Percentiles rank a stretch among this genome's conserved stretches.
These are phyloP conservation scores for Ophonus ardosiacus DNA, from an alignment of 2,888 invertebrate species.

Conservation along the genomic window DNA sequence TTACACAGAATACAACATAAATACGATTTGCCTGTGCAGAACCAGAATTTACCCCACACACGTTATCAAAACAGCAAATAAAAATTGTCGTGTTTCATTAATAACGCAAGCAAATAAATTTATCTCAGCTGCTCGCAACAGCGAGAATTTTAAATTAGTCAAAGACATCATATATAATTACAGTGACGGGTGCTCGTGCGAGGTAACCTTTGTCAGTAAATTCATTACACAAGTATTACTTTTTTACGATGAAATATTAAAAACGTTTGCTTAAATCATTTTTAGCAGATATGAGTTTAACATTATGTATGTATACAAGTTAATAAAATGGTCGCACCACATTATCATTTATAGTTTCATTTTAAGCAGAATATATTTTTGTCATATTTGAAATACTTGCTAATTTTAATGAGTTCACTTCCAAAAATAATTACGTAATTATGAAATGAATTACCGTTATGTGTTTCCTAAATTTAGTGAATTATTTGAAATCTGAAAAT, in stretches of 20 bases:
- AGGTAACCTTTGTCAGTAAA: slow-evolving; percentile 2
- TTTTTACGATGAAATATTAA: background rate
- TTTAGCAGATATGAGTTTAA: background rate
- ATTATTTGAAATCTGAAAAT: too few relatives aligned
- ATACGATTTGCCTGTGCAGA: slow-evolving; percentile 37
- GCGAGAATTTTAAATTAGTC: slow-evolving; percentile 47
- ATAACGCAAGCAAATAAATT: slow-evolving; percentile 59
- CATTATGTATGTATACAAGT: background rate
- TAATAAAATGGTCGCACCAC: too few relatives aligned
- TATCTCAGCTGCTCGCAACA: slow-evolving; percentile 35
- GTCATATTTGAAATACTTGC: too few relatives aligned
- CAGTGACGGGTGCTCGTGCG: background rate
- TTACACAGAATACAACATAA: slow-evolving; percentile 46
- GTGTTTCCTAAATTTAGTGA: too few relatives aligned
- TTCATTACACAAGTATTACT: slow-evolving; percentile 1
- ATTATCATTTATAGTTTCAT: too few relatives aligned
- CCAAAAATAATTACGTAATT: too few relatives aligned
- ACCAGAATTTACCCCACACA: slow-evolving; percentile 7
- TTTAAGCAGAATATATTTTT: too few relatives aligned
- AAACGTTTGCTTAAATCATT: background rate
- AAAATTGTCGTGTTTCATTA: slow-evolving; percentile 61
- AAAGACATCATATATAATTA: slow-evolving; percentile 43
- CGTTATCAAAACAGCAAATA: slow-evolving; percentile 63
- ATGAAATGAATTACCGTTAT: too few relatives aligned
- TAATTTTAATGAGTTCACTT: too few relatives aligned